phyloP scores from a whole-genome alignment of 2,888 invertebrate species.

The Matsumyia berberina region DNA sequence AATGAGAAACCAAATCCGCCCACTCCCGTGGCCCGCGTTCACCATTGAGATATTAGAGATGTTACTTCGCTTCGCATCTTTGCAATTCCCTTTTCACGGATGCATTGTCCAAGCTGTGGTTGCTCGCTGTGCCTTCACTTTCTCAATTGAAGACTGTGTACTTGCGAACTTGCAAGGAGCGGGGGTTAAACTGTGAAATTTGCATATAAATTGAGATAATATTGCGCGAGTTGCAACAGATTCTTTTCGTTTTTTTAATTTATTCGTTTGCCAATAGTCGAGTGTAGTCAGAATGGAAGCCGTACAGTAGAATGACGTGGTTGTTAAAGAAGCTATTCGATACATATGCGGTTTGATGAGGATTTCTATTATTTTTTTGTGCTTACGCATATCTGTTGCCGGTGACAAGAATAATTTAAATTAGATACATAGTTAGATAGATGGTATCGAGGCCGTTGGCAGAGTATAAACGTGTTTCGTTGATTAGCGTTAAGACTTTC shows the following conservation, averaged over 20 bases:
- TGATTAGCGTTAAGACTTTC: not conserved
- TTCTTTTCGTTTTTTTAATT: constrained; percentile 49
- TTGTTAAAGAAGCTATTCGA: constrained; percentile 30
- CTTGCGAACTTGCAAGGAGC: not conserved
- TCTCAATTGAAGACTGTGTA: constrained; percentile 41
- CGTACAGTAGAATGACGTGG: constrained; percentile 17
- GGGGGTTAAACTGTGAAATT: constrained; percentile 48
- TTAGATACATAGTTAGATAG: constrained; percentile 30
- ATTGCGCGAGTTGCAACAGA: constrained; percentile 58
- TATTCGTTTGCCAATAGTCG: constrained; percentile 55
- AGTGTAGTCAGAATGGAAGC: constrained; percentile 19
- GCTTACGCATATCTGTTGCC: not conserved
- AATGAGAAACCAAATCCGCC: constrained; percentile 63
- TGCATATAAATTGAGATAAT: constrained; percentile 70
- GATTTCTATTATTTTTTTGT: constrained; percentile 20
- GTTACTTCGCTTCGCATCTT: constrained; percentile 40
- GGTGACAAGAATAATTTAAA: constrained; percentile 21
- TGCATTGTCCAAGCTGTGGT: constrained; percentile 60
- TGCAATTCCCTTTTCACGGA: constrained; percentile 44
- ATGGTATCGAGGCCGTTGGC: constrained; percentile 47
- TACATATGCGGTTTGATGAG: constrained; percentile 36
- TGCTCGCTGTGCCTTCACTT: constrained; percentile 40
- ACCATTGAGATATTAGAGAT: constrained; percentile 18
- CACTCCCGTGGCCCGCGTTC: not conserved
- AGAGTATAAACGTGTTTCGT: constrained; percentile 21